Conservation (phyloP, 1,140 invertebrate genomes). For the Cotesia vestalis region DNA sequence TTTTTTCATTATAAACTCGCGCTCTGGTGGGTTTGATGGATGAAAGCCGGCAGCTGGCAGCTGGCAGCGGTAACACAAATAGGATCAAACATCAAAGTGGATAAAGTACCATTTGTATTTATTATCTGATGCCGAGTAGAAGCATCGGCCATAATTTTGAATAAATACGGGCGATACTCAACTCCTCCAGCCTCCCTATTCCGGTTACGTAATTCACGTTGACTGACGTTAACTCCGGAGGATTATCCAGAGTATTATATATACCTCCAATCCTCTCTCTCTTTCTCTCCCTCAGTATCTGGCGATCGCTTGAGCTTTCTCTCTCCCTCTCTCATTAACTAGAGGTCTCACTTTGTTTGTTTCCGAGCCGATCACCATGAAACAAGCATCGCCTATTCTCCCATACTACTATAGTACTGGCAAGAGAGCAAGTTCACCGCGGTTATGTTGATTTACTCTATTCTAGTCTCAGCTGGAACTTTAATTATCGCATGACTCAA, state of each 20-base stretch:
- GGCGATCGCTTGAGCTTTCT: not conserved
- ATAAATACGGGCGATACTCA: conserved; percentile 41
- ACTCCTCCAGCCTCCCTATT: conserved; percentile 1
- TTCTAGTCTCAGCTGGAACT: conserved; percentile 8
- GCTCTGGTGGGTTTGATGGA: not conserved
- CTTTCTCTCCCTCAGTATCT: not conserved
- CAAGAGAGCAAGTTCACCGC: not conserved
- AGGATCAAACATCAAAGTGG: conserved; percentile 11
- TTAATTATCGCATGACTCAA: conserved; percentile 9
- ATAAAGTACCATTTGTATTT: conserved; percentile 43
- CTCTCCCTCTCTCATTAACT: not conserved
- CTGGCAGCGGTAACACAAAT: not conserved
- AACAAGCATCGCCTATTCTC: conserved; percentile 4
- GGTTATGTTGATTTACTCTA: conserved; percentile 23
- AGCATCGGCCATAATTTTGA: conserved; percentile 50
- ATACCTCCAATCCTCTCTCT: not conserved
- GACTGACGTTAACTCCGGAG: conserved; percentile 54
- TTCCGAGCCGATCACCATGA: conserved; percentile 10
- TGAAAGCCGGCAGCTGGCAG: not conserved
- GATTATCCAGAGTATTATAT: conserved; percentile 45
- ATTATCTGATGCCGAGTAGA: conserved; percentile 42
- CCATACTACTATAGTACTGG: not conserved
- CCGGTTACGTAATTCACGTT: conserved; percentile 48
- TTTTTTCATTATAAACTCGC: not conserved
- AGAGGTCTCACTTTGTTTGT: no score